phyloP scores from a whole-genome alignment of 2,888 invertebrate genomes.

The Dendrolimus pini region DNA sequence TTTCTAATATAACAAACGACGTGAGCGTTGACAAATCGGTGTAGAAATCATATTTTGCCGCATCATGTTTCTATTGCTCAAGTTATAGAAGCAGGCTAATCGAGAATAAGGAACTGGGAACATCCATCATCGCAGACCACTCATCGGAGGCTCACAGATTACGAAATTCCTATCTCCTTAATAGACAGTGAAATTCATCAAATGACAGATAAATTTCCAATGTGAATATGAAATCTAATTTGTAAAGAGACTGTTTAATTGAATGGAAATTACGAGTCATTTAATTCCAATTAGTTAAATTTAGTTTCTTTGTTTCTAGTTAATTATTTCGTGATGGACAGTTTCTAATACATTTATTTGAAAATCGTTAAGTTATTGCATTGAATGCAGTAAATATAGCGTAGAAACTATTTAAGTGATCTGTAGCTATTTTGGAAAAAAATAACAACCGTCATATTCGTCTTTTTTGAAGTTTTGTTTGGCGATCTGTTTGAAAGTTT shows the following conservation, averaged over 20 bases:
- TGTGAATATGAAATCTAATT: constrained; percentile 4
- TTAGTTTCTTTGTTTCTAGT: background rate
- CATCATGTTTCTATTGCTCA: constrained; percentile 47
- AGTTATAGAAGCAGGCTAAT: constrained; percentile 40
- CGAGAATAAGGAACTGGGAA: constrained; percentile 29
- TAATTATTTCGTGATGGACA: background rate
- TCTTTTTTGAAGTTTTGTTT: too few relatives aligned
- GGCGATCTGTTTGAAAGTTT: too few relatives aligned
- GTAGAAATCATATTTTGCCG: constrained; percentile 21
- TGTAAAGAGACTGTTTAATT: background rate
- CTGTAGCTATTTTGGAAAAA: too few relatives aligned
- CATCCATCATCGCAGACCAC: constrained; percentile 49
- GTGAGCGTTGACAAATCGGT: background rate
- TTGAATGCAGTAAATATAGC: too few relatives aligned
- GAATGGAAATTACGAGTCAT: background rate
- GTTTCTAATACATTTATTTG: too few relatives aligned
- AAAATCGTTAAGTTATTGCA: too few relatives aligned
- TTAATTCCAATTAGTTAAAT: background rate
- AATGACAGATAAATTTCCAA: constrained; percentile 15
- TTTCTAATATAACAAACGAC: background rate
- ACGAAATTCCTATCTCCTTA: constrained; percentile 17
- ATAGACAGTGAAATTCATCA: constrained; percentile 18
- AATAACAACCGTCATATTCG: too few relatives aligned
- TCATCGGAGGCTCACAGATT: constrained; percentile 30
- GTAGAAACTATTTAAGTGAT: too few relatives aligned